Evolutionary conservation across 1,140 invertebrate species (phyloP).

Genomic region (Drosophila ogumai): DNA sequence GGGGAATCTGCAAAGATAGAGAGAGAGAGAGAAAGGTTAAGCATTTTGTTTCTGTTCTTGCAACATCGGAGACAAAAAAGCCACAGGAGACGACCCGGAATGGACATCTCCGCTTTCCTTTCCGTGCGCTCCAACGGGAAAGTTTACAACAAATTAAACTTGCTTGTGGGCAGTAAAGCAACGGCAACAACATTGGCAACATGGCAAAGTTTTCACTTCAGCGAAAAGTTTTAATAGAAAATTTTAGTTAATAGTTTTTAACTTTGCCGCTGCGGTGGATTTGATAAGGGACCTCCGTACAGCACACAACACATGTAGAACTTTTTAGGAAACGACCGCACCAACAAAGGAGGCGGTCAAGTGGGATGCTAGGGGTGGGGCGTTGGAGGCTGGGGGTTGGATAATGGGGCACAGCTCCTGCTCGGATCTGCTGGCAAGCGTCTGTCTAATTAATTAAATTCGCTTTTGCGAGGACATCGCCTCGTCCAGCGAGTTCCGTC

Average conservation of each 20-base stretch:
- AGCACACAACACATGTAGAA: constrained; percentile 64
- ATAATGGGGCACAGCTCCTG: constrained; percentile 26
- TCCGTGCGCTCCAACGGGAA: constrained; percentile 55
- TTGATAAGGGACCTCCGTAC: constrained; percentile 72
- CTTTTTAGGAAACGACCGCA: constrained; percentile 59
- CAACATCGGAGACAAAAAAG: constrained; percentile 46
- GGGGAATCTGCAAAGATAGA: constrained; percentile 61
- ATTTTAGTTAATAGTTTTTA: constrained; percentile 80
- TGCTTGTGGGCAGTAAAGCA: constrained; percentile 68
- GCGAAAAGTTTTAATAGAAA: constrained; percentile 81
- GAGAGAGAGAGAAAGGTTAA: constrained; percentile 47
- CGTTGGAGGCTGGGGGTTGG: background rate
- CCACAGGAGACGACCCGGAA: constrained; percentile 43
- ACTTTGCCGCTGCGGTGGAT: constrained; percentile 74
- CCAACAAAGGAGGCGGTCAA: constrained; percentile 13
- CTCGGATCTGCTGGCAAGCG: constrained; percentile 16
- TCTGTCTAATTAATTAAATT: constrained; percentile 80
- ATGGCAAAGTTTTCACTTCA: constrained; percentile 53
- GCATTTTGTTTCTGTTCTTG: constrained; percentile 54
- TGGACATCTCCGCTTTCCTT: constrained; percentile 54
- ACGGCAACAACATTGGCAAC: constrained; percentile 44
- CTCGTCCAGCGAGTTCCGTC: constrained; percentile 56
- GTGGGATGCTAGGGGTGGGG: background rate
- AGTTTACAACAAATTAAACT: constrained; percentile 83
- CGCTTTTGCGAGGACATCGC: constrained; percentile 63